Percentiles rank a stretch among this genome's conserved stretches.
These are phyloP conservation scores for Lucilia sericata DNA, from an alignment of 1,140 invertebrate species.

Conservation along the genomic window DNA sequence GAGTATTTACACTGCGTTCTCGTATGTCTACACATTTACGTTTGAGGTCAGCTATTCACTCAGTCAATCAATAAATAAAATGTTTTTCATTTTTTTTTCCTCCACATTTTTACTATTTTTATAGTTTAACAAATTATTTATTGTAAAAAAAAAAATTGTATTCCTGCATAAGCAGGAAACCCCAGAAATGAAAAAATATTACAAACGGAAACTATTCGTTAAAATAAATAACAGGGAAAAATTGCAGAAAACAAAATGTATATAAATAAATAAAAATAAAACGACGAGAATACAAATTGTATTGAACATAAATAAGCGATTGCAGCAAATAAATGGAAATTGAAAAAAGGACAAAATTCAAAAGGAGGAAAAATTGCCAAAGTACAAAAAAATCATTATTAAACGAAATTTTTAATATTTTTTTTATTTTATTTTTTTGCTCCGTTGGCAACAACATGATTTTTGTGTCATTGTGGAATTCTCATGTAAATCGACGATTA, in stretches of 20 bases:
- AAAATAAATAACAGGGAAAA: conserved; percentile 30
- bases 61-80: conserved; percentile 36
- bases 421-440: too few relatives aligned
- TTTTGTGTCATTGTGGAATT: conserved; percentile 42
- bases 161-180: conserved; percentile 41
- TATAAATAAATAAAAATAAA: neutral
- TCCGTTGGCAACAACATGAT: neutral
- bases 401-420: neutral
- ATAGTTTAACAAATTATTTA: conserved; percentile 33
- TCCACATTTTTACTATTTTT: neutral
- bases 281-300: neutral
- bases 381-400: neutral
- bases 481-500: conserved; percentile 59
- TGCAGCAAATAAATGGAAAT: neutral
- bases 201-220: conserved; percentile 38
- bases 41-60: conserved; percentile 17
- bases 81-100: neutral
- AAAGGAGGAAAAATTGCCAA: neutral
- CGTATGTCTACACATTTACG: neutral
- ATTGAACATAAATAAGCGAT: conserved; percentile 26
- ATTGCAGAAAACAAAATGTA: conserved; percentile 7
- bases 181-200: conserved; percentile 35
- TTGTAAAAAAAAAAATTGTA: conserved; percentile 37
- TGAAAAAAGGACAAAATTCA: neutral
- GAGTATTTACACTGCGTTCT: neutral